Evolutionary conservation across 2,113 vertebrate genomes (phyloP), one percentile per base, ranked within the genome.

Genomic region (Cavia aperea): DNA sequence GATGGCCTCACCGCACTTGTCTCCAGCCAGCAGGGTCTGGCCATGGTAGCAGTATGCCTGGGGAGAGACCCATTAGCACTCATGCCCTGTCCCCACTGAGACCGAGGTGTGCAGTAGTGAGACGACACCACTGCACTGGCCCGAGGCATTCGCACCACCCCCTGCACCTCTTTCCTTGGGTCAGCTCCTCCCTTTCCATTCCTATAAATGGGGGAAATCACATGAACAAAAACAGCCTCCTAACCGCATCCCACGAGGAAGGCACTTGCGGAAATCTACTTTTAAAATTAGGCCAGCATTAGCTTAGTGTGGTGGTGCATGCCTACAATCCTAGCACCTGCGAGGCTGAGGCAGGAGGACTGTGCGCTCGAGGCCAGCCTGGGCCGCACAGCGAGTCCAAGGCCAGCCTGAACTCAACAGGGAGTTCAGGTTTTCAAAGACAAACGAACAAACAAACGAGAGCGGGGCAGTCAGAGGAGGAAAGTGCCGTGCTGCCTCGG

Each of bases 1-100:
- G 95, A 99, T 99, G 18, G 99, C 98, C 97, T 99, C 99, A n/a
- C 99, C 99, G 86, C 99, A 99, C 94, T 99, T 99, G 97, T 99
- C 99, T 73, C 97, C 98, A 0, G 98, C 98, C 95, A 99, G 97
- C 86, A 99, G 97, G 9, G 99, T 99, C 87, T 99, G 99, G 60
- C 99, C 99, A 82, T 99, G 98, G 91, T 99, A 99, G 95, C 99
- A 99, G 96, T 98, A 99, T 0, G 99, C 98, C 99, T 99, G 1
- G 73, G 92, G 63, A 89, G 70, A 92, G 95, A 93, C 23, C 89
- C 46, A 94, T 29, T 26, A 78, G 62, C 31, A 89, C 62, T 91
- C 33, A 43, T 63, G 51, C 68, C 92, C 21, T 73, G 7, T 19
- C 14, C 46, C 7, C 2, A 9, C 51, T 51, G 51, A 43, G 5